Evolutionary conservation across 1,140 invertebrate genomes (phyloP).

Genomic region (Drosophila nigrodunni): DNA sequence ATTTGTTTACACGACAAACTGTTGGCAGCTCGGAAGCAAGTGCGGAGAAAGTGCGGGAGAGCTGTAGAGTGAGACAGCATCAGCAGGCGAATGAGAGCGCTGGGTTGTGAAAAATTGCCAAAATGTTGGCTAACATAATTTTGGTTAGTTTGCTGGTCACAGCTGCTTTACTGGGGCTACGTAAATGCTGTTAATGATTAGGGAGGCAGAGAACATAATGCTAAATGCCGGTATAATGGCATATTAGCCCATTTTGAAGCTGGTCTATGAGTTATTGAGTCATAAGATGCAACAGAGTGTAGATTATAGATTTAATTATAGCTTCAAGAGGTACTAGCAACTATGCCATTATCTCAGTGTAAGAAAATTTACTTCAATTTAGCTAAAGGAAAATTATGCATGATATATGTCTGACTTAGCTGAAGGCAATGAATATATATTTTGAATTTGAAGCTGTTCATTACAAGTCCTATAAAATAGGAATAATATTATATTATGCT

Average conservation of each 20-base stretch:
- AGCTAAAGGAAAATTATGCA: no score
- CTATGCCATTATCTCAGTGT: no score
- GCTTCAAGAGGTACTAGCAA: background rate
- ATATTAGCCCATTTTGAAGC: slow-evolving; percentile 28
- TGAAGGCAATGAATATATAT: no score
- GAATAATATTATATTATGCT: no score
- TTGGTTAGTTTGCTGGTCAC: slow-evolving; percentile 52
- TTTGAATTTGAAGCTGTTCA: no score
- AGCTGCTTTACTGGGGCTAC: slow-evolving; percentile 20
- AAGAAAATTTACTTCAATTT: no score
- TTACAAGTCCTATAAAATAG: no score
- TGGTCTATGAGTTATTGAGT: slow-evolving; percentile 12
- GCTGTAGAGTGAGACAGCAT: background rate
- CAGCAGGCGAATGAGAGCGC: no score
- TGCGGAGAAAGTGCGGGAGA: background rate
- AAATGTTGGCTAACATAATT: slow-evolving; percentile 72
- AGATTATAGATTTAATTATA: slow-evolving; percentile 1
- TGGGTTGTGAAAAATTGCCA: slow-evolving; percentile 62
- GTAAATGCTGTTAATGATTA: slow-evolving; percentile 25
- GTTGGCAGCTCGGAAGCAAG: slow-evolving; percentile 51
- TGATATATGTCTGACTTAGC: no score
- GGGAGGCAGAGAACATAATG: background rate
- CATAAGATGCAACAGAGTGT: slow-evolving; percentile 6
- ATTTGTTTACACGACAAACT: slow-evolving; percentile 66
- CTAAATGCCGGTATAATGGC: slow-evolving; percentile 44